phyloP scores from a whole-genome alignment of 2,797 vertebrate genomes.

The Tragelaphus oryx region DNA sequence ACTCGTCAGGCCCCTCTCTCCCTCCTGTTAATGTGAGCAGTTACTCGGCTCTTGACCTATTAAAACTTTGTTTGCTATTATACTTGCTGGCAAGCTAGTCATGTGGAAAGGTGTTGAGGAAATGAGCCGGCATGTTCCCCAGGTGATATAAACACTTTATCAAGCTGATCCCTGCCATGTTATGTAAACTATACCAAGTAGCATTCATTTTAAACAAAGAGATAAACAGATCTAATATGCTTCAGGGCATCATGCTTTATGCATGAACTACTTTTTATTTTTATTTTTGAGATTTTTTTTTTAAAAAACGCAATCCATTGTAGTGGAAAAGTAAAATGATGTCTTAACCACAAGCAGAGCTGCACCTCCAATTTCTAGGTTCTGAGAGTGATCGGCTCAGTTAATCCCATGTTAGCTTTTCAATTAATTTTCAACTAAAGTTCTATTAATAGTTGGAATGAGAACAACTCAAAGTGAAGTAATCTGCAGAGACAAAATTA shows the following conservation, averaged over 20 bases:
- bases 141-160: conserved; percentile 85
- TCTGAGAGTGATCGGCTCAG: conserved; percentile 71
- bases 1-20: conserved; percentile 55
- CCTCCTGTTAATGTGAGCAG: conserved; percentile 63
- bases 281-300: conserved; percentile 81
- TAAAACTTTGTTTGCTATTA: conserved; percentile 86
- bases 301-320: conserved; percentile 68
- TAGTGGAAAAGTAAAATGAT: conserved; percentile 72
- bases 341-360: conserved; percentile 74
- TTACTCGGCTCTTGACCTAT: conserved; percentile 81
- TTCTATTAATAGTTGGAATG: conserved; percentile 63
- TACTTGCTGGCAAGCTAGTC: conserved; percentile 79
- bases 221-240: conserved; percentile 88
- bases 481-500: conserved; percentile 70
- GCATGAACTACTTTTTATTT: conserved; percentile 86
- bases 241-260: conserved; percentile 86
- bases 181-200: conserved; percentile 86
- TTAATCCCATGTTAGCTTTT: conserved; percentile 75
- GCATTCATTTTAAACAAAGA: conserved; percentile 83
- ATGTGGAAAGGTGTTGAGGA: conserved; percentile 83
- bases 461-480: conserved; percentile 72
- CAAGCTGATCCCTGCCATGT: conserved; percentile 86
- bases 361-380: conserved; percentile 75
- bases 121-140: conserved; percentile 81
- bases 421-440: conserved; percentile 80